phyloP scores from a whole-genome alignment of 2,888 invertebrate species.

The Caenorhabditis angaria region DNA sequence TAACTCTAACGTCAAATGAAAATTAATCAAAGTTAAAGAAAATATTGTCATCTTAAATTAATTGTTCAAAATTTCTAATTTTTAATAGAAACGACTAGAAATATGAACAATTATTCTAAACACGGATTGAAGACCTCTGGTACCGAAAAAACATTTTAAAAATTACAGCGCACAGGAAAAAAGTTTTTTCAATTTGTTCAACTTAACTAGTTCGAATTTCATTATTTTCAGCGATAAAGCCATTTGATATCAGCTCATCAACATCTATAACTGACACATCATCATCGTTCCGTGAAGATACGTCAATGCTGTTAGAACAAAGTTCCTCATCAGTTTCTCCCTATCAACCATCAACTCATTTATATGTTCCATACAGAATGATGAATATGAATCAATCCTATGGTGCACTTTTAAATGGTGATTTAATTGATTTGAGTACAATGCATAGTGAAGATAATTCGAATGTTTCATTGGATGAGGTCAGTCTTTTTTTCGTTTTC shows the following conservation, averaged over 20 bases:
- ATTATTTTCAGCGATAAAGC: conserved; percentile 12
- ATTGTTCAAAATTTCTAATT: too few species aligned
- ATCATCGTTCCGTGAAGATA: neutral
- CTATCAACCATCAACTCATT: conserved; percentile 45
- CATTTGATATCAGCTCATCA: conserved; percentile 19
- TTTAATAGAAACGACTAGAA: too few species aligned
- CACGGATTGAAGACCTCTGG: too few species aligned
- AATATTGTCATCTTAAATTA: too few species aligned
- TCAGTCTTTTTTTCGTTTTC: conserved; percentile 7
- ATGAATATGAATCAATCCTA: conserved; percentile 29
- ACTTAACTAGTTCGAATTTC: too few species aligned
- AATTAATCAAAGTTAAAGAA: too few species aligned
- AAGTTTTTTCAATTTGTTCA: too few species aligned
- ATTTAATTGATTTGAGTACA: conserved; percentile 60
- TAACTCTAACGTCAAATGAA: too few species aligned
- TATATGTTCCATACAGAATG: conserved; percentile 53
- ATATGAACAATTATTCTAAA: too few species aligned
- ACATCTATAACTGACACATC: neutral
- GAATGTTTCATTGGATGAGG: conserved; percentile 19
- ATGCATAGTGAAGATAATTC: conserved; percentile 10
- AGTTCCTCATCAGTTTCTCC: too few species aligned
- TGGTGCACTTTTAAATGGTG: conserved; percentile 51
- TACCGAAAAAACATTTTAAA: too few species aligned
- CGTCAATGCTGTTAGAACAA: neutral
- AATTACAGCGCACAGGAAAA: too few species aligned